phyloP scores from a whole-genome alignment of 2,797 vertebrate species.

The Gobio occitaniae region DNA sequence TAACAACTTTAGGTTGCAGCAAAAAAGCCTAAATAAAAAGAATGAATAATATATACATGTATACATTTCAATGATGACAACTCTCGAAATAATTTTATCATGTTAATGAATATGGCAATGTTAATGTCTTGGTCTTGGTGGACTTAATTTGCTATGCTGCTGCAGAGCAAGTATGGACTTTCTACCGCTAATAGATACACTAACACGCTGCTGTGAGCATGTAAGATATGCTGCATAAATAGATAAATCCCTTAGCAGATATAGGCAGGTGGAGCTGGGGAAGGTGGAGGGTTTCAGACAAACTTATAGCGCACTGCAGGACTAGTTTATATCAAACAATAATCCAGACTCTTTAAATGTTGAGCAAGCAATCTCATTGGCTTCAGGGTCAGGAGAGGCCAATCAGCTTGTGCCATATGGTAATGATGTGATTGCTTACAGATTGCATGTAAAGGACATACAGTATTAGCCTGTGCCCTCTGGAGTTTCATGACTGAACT shows the following conservation, averaged over 20 bases:
- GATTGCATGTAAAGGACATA: neutral
- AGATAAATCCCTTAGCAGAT: neutral
- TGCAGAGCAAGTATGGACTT: neutral
- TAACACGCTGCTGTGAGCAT: neutral
- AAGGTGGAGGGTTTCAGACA: neutral
- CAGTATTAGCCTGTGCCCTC: neutral
- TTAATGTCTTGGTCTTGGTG: neutral
- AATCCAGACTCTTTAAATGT: neutral
- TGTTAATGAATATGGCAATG: neutral
- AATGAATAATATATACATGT: too few species aligned
- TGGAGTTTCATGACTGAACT: neutral
- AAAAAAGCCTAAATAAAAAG: neutral
- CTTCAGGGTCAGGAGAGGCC: neutral
- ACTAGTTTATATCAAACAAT: neutral
- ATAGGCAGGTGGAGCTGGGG: neutral
- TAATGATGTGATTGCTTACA: neutral
- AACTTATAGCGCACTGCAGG: accelerated
- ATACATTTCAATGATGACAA: neutral
- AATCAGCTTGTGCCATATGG: neutral
- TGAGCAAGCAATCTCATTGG: neutral
- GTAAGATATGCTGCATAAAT: neutral
- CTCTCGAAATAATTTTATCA: neutral
- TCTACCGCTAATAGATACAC: neutral
- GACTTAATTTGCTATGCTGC: neutral
- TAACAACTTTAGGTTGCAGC: neutral